Evolutionary conservation across 2,113 vertebrate species (phyloP).

Genomic region (Anser cygnoides): DNA sequence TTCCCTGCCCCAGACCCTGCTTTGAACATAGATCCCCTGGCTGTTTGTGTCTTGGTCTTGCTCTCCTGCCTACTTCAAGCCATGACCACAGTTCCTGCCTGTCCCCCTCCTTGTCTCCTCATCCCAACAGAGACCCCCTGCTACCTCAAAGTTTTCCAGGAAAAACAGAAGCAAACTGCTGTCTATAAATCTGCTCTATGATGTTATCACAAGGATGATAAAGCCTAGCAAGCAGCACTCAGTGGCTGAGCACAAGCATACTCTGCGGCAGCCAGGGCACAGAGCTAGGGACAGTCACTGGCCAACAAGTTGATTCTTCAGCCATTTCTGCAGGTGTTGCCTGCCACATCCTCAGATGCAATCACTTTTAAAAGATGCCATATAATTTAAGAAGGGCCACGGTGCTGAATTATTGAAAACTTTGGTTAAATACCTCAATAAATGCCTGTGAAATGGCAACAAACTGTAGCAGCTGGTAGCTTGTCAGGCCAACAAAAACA

Average conservation of each 20-base stretch:
- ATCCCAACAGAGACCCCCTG: background rate
- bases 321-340: background rate
- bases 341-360: background rate
- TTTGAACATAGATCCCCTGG: background rate
- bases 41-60: background rate
- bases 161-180: background rate
- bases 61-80: background rate
- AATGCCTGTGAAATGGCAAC: background rate
- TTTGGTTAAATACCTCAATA: background rate
- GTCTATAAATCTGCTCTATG: background rate
- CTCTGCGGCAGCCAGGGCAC: background rate
- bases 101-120: background rate
- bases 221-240: background rate
- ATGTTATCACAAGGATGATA: background rate
- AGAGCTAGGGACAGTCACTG: rapidly evolving
- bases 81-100: background rate
- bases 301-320: background rate
- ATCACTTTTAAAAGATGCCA: background rate
- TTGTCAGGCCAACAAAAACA: constrained; percentile 32
- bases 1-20: background rate
- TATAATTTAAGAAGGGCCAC: background rate
- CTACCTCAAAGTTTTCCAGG: background rate
- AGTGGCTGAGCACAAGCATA: rapidly evolving
- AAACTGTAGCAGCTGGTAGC: constrained; percentile 6
- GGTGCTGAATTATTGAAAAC: background rate